Percentiles rank a stretch among this genome's conserved stretches.
phyloP scores from a whole-genome alignment of 2,888 invertebrate genomes.

The Phasia obesa region DNA sequence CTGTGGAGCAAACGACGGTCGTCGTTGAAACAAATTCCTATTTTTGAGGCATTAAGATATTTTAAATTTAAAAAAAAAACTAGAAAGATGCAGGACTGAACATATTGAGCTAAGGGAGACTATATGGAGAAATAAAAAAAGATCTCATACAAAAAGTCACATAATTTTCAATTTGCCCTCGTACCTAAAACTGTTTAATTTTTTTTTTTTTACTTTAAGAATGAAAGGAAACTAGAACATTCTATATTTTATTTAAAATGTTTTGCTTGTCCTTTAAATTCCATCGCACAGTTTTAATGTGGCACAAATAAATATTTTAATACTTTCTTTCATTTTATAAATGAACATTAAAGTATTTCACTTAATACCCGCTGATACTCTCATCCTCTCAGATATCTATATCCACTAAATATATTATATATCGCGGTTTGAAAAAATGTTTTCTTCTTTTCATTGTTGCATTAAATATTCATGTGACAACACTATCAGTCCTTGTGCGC shows the following conservation, averaged over 20 bases:
- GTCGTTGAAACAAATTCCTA: too few relatives aligned
- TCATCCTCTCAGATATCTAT: not conserved
- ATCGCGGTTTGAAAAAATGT: constrained; percentile 34
- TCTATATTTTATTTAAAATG: constrained; percentile 17
- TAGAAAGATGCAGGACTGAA: too few relatives aligned
- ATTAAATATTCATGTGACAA: constrained; percentile 59
- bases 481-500: not conserved
- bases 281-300: not conserved
- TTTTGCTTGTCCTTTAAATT: not conserved
- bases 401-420: not conserved
- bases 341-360: constrained; percentile 54
- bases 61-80: too few relatives aligned
- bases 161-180: too few relatives aligned
- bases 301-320: constrained; percentile 22
- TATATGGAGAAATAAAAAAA: too few relatives aligned
- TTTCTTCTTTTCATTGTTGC: constrained; percentile 1
- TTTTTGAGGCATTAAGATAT: too few relatives aligned
- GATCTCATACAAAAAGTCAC: too few relatives aligned
- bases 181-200: not conserved
- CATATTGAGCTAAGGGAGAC: too few relatives aligned
- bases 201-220: not conserved
- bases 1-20: too few relatives aligned
- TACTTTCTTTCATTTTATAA: constrained; percentile 35
- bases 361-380: constrained; percentile 34
- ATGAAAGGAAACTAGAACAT: not conserved